Conservation (phyloP, 2,888 invertebrate genomes). For the Troides aeacus region DNA sequence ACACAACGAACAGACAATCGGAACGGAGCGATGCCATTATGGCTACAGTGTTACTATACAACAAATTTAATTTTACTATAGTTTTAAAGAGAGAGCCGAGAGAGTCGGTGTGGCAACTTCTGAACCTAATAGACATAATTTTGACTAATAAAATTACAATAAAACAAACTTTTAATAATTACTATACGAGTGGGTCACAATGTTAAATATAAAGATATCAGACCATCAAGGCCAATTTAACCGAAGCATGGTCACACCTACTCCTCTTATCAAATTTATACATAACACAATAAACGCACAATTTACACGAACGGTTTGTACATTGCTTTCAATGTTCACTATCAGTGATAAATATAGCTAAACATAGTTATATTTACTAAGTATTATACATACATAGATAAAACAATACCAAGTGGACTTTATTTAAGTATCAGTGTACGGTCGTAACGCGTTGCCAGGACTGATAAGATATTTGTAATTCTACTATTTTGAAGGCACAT, state of each 20-base stretch:
- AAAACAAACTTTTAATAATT: too few species aligned
- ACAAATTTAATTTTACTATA: too few species aligned
- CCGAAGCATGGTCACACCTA: conserved; percentile 44
- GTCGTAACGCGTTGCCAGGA: conserved; percentile 52
- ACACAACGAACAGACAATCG: too few species aligned
- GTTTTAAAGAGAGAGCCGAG: too few species aligned
- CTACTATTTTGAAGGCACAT: conserved; percentile 18
- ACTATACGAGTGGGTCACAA: conserved; percentile 39
- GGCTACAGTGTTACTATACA: too few species aligned
- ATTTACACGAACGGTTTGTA: conserved; percentile 38
- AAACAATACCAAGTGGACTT: conserved; percentile 40
- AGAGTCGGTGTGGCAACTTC: too few species aligned
- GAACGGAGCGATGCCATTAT: too few species aligned
- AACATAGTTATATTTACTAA: conserved; percentile 29
- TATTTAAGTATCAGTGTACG: conserved; percentile 43
- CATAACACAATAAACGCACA: conserved; percentile 34
- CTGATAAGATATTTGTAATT: conserved; percentile 56
- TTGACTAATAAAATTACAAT: too few species aligned
- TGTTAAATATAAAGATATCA: conserved; percentile 52
- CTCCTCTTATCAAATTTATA: conserved; percentile 37
- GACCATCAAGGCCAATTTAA: conserved; percentile 53
- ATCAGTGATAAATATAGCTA: conserved; percentile 6
- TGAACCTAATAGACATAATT: too few species aligned
- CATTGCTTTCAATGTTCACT: conserved; percentile 31
- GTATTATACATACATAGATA: conserved; percentile 41